Conservation (phyloP, 1,140 invertebrate genomes). For the Asobara japonica region DNA sequence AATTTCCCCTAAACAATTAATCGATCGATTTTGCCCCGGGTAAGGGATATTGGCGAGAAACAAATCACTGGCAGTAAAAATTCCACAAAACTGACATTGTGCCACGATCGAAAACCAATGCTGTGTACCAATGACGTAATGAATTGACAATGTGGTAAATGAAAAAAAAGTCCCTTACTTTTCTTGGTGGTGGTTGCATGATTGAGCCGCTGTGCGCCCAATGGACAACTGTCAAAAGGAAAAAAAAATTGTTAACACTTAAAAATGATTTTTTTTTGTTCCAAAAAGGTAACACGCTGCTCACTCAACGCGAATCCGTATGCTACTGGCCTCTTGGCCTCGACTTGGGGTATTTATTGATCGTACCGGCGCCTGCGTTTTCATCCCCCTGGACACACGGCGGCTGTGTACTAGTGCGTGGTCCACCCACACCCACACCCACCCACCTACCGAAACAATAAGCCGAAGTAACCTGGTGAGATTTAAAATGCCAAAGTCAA, state of each 20-base stretch:
- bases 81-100: not conserved
- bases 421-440: conserved; percentile 18
- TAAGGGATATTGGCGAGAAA: not conserved
- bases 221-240: conserved; percentile 9
- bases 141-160: not conserved
- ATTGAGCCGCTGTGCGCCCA: conserved; percentile 55
- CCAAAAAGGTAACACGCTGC: not conserved
- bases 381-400: conserved; percentile 22
- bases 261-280: conserved; percentile 10
- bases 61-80: not conserved
- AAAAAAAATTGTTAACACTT: not conserved
- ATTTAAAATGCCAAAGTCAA: not conserved
- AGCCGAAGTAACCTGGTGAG: not conserved
- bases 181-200: conserved; percentile 82
- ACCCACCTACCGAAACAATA: not conserved
- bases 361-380: conserved; percentile 52
- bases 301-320: conserved; percentile 49
- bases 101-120: not conserved
- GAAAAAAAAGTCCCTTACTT: conserved; percentile 68
- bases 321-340: conserved; percentile 56
- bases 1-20: not conserved
- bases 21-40: not conserved
- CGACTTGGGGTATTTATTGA: conserved; percentile 59
- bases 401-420: conserved; percentile 18
- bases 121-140: not conserved